These are phyloP conservation scores for Nephrotoma appendiculata DNA, from an alignment of 2,888 invertebrate genomes.

Conservation along the genomic window DNA sequence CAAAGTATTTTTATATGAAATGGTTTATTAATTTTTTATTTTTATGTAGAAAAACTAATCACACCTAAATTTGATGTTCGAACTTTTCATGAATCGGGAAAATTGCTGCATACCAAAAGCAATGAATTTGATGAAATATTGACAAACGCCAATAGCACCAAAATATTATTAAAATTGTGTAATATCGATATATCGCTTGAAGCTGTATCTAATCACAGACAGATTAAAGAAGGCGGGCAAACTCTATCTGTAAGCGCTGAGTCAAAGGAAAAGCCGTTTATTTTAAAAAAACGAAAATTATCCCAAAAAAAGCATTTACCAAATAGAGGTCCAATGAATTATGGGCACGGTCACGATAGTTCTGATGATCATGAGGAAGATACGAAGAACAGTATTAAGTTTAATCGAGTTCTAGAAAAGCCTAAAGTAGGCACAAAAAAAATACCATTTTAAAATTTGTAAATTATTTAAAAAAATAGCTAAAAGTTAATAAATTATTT, in stretches of 20 bases:
- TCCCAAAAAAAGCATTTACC: background rate
- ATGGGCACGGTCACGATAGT: background rate
- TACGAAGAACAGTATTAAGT: background rate
- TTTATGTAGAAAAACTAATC: background rate
- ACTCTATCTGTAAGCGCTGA: background rate
- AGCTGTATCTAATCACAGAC: background rate
- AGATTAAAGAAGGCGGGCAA: background rate
- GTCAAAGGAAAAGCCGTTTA: background rate
- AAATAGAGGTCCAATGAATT: background rate
- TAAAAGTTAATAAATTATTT: background rate
- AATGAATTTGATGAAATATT: background rate
- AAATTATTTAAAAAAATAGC: background rate
- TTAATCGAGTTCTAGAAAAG: background rate
- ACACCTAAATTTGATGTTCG: background rate
- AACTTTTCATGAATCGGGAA: background rate
- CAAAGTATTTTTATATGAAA: background rate
- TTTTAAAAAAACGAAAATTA: background rate
- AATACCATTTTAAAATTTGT: background rate
- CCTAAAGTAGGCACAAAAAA: background rate
- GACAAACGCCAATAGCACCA: background rate
- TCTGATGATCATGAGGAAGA: background rate
- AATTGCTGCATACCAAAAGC: background rate
- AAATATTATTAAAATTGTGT: background rate
- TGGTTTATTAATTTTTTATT: background rate
- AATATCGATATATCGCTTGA: background rate